Evolutionary conservation across 2,113 vertebrate genomes (phyloP), one percentile per base, ranked within the genome.

Genomic region (Columba janthina): DNA sequence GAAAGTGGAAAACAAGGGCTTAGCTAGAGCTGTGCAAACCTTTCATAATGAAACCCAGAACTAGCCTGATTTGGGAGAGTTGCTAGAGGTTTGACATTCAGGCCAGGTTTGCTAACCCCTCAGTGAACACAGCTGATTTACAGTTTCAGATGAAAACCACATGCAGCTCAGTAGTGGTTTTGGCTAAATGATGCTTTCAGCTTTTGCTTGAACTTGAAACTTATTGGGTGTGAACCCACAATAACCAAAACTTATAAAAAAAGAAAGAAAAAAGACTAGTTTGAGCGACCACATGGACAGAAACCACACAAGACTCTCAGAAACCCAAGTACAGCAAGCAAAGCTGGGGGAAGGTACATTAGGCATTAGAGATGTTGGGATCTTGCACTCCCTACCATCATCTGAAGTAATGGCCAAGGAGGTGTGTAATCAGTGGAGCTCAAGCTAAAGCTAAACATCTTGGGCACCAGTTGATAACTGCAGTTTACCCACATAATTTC

Each of bases 1-100:
- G 79, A 92, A 95, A 96, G 91, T 91, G 87, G 94, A 95, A 97
- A 94, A 97, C 72, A 62, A 91, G 53, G 53, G 89, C 89, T 97
- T 96, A 97, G 93, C 89, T 89, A 94, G 84, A 95, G 80, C 86
- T 89, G 89, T 85, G 70, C 80, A 94, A 94, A 82, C 80, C 76
- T 94, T 95, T 93, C 69, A 40, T 92, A 95, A 96, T 94, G 80
- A 95, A 94, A 92, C 36, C 86, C 93, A 94, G 84, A 94, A 65
- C 76, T 26, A 80, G 82, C 46, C 75, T 56, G 79, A 83, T 88
- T 64, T 88, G 75, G 26, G 65, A 74, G 60, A 74, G 26, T 32
- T 94, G 88, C 75, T 90, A 67, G 65, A 91, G 90, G 69, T 90
- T n/a, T 86, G 72, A 93, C 88, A 92, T 88, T 86, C 67, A 91